These are phyloP conservation scores for Cheilosia variabilis DNA, from an alignment of 2,888 invertebrate species.

Conservation along the genomic window DNA sequence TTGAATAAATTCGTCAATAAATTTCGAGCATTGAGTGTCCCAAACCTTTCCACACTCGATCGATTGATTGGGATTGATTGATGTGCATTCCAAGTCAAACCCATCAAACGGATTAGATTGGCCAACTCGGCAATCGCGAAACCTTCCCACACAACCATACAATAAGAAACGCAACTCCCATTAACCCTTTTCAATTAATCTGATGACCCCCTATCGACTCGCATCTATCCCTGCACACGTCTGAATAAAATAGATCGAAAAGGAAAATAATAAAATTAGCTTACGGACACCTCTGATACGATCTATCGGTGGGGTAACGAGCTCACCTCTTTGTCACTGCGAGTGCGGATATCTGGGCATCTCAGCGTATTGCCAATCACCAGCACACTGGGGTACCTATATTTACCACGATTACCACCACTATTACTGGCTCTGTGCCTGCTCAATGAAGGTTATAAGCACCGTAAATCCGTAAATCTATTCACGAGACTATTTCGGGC, in stretches of 20 bases:
- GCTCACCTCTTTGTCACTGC: slow-evolving; percentile 71
- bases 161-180: slow-evolving; percentile 24
- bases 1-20: too few relatives aligned
- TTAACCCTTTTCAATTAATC: slow-evolving; percentile 68
- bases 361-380: slow-evolving; percentile 65
- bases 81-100: too few relatives aligned
- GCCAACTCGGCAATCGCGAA: slow-evolving; percentile 2
- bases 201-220: slow-evolving; percentile 46
- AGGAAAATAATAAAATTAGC: slow-evolving; percentile 69
- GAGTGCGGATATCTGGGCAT: slow-evolving; percentile 58
- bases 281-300: slow-evolving; percentile 69
- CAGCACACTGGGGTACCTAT: slow-evolving; percentile 4
- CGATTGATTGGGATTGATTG: background rate
- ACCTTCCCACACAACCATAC: slow-evolving; percentile 15
- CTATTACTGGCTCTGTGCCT: slow-evolving; percentile 20
- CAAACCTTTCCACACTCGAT: too few relatives aligned
- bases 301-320: slow-evolving; percentile 67
- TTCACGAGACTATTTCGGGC: slow-evolving; percentile 33
- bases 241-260: slow-evolving; percentile 34
- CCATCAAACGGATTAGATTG: slow-evolving; percentile 7
- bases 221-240: slow-evolving; percentile 30
- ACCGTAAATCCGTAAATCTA: slow-evolving; percentile 30
- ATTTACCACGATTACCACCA: slow-evolving; percentile 36
- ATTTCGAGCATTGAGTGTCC: too few relatives aligned
- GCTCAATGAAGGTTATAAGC: slow-evolving; percentile 43